Base-by-base conservation (phyloP, 53 echinoderm and acorn worm species). In the Temnopleurus reevesii region DNA sequence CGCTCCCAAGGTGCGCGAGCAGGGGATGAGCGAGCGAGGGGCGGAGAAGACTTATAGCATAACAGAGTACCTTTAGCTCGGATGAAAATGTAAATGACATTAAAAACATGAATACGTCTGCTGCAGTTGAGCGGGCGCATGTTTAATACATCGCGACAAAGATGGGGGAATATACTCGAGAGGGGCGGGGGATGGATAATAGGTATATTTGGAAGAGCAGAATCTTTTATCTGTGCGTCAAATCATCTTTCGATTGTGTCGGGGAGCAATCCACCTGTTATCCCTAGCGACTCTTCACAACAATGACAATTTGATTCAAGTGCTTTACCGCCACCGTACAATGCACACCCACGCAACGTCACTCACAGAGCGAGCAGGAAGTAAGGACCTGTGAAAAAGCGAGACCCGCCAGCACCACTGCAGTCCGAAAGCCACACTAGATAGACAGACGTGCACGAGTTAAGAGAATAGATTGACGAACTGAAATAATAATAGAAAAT, bases 181-280 rank as follows among this genome's bases (percentile, higher is more conserved):
- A 60, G 83, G 55, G 27, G 51, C 18, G 56, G 13, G 29, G 27
- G 83, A 76, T 41, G 10, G 85, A 46, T 6, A 46, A 33, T 71
- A 26, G 71, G n/a, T 21, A 27, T 9, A n/a, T 71, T 71, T 71
- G 71, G 21, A 38, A 9, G 71, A 71, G 71, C 71, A 71, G 71
- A 71, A 71, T 18, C 45, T 85, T 85, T 43, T 85, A 60, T 60
- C 85, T 61, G 24, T 26, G 21, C 17, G 41, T 59, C 43, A 36
- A 10, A 59, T 46, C 85, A 49, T 59, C 83, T 9, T 56, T 3
- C n/a, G 15, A 45, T 85, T 44, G 85, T 59, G 12, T 12, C 34
- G n/a, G 28, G 85, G 5, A 38, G 46, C 12, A 85, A 60, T 60
- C 85, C 85, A 85, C 85, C 85, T 85, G 85, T 85, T 60, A 28